Evolutionary conservation across 30 jellyfish, hydroid and myxozoan species (phyloP).

Genomic region (Hydractinia echinata): DNA sequence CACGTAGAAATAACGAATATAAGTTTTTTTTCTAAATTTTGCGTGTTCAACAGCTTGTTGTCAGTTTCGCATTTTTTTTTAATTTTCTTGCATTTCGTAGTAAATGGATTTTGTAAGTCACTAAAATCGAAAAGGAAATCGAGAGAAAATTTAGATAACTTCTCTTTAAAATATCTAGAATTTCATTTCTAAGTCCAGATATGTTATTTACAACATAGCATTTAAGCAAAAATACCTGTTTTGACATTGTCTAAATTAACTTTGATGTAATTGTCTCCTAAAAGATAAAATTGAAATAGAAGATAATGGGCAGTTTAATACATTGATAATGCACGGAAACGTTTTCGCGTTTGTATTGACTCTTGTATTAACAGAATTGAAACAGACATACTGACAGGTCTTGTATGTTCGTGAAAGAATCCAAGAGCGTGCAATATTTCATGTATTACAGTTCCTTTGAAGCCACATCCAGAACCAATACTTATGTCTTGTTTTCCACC

Average conservation of each 20-base stretch:
- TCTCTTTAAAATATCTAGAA: too few relatives aligned
- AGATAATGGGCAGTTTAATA: background rate
- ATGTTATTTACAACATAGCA: too few relatives aligned
- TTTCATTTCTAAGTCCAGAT: too few relatives aligned
- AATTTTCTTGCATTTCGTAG: too few relatives aligned
- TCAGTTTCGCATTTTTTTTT: too few relatives aligned
- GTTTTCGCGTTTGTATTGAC: background rate
- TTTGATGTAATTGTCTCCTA: background rate
- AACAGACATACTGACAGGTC: background rate
- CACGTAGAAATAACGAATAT: too few relatives aligned
- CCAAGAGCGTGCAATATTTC: slow-evolving; percentile 15
- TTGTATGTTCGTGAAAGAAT: slow-evolving; percentile 14
- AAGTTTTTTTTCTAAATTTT: too few relatives aligned
- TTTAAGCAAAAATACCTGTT: background rate
- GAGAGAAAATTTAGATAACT: too few relatives aligned
- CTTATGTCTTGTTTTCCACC: slow-evolving; percentile 6
- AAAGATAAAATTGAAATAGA: background rate
- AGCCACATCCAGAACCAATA: slow-evolving; percentile 11
- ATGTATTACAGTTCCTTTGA: slow-evolving; percentile 13
- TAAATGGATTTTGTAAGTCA: too few relatives aligned
- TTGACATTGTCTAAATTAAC: background rate
- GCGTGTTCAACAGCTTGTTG: too few relatives aligned
- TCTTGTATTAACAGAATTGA: background rate
- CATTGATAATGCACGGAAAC: background rate
- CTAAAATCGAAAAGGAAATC: too few relatives aligned